Percentiles rank a stretch among this genome's conserved stretches.
These are phyloP conservation scores for Apodemus agrarius DNA, from an alignment of 2,797 vertebrate species.

Conservation along the genomic window DNA sequence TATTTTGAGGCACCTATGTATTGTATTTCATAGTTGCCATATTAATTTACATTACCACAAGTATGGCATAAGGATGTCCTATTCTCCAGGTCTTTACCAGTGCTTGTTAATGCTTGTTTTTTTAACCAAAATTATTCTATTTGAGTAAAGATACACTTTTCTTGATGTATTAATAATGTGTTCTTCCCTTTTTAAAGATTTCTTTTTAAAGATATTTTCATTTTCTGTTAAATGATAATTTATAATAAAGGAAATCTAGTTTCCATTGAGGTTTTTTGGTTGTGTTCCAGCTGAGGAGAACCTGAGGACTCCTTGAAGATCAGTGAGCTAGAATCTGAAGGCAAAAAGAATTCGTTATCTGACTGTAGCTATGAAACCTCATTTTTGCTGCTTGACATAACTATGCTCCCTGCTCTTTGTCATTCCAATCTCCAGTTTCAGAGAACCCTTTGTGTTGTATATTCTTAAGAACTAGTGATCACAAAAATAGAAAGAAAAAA, in stretches of 20 bases:
- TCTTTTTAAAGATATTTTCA: constrained; percentile 1
- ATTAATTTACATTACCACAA: neutral
- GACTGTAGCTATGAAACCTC: neutral
- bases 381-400: neutral
- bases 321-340: neutral
- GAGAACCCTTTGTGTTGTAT: neutral
- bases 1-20: neutral
- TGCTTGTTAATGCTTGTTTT: neutral
- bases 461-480: neutral
- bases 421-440: neutral
- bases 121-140: neutral
- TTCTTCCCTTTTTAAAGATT: neutral
- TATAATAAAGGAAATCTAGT: neutral
- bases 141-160: neutral
- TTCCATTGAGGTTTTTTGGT: neutral
- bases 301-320: neutral
- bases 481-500: neutral
- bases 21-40: too few species aligned
- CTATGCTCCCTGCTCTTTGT: neutral
- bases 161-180: neutral
- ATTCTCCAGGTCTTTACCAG: neutral
- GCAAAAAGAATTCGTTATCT: neutral
- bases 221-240: neutral
- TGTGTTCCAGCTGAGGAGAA: neutral
- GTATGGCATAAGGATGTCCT: neutral